Conservation (phyloP, 2,113 vertebrate genomes). For the Carlito syrichta region DNA sequence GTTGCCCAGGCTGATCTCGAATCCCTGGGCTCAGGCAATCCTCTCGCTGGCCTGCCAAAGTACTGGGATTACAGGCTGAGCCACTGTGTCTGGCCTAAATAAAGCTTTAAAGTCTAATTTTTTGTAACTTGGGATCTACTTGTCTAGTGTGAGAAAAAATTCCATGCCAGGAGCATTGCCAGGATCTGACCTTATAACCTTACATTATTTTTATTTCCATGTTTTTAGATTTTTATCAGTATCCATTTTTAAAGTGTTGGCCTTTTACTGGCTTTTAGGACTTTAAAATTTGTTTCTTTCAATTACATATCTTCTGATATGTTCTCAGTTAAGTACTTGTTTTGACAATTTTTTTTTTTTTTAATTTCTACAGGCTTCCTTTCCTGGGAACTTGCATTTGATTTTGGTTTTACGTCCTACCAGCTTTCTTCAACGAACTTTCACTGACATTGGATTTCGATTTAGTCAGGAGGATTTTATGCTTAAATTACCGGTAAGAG, state of each 20-base stretch:
- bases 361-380: conserved; percentile 86
- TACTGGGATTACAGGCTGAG: too few species aligned
- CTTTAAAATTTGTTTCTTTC: neutral
- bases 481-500: conserved; percentile 93
- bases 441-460: conserved; percentile 96
- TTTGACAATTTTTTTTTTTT: neutral
- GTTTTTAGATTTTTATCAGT: conserved; percentile 56
- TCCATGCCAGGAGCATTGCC: neutral
- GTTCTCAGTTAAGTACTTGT: neutral
- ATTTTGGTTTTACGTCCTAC: conserved; percentile 96
- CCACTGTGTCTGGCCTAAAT: too few species aligned
- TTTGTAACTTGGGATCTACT: neutral
- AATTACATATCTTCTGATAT: neutral
- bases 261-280: neutral
- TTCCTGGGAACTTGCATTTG: conserved; percentile 95
- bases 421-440: conserved; percentile 96
- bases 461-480: conserved; percentile 98
- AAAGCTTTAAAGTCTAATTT: neutral
- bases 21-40: too few species aligned
- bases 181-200: conserved; percentile 36
- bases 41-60: too few species aligned
- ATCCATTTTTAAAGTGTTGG: conserved; percentile 24
- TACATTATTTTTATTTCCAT: conserved; percentile 10
- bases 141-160: conserved; percentile 58
- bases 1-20: too few species aligned